These are phyloP conservation scores for Trialeurodes vaporariorum DNA, from an alignment of 1,140 invertebrate genomes.

Conservation along the genomic window DNA sequence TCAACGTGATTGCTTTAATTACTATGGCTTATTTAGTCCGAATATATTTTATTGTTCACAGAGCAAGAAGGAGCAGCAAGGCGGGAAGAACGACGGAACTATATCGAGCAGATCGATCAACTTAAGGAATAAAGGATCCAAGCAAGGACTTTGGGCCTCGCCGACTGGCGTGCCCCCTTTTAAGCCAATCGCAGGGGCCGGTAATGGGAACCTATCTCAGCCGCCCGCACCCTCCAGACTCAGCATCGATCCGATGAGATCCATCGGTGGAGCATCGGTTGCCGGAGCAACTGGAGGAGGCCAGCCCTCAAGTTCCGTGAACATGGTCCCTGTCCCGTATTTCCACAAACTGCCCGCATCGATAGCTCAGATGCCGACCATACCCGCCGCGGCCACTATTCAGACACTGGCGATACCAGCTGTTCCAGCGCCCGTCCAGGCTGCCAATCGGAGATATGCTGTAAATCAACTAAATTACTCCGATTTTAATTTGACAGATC, in stretches of 20 bases:
- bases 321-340: conserved; percentile 32
- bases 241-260: conserved; percentile 32
- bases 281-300: conserved; percentile 26
- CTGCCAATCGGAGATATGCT: conserved; percentile 9
- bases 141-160: not conserved
- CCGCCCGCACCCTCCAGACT: conserved; percentile 26
- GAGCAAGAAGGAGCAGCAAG: not conserved
- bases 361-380: conserved; percentile 37
- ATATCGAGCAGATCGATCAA: conserved; percentile 10
- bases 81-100: not conserved
- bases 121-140: conserved; percentile 9
- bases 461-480: not conserved
- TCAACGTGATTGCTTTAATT: too few relatives aligned
- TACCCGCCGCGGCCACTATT: conserved; percentile 1
- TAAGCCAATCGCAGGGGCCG: conserved; percentile 47
- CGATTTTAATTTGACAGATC: not conserved
- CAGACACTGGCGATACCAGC: conserved; percentile 7
- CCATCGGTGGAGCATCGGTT: conserved; percentile 35
- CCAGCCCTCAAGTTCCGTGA: conserved; percentile 22
- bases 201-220: conserved; percentile 18
- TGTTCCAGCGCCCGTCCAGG: not conserved
- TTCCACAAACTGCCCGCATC: conserved; percentile 40
- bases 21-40: too few relatives aligned
- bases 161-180: conserved; percentile 45
- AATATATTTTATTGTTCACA: too few relatives aligned